Evolutionary conservation across 1,140 invertebrate genomes (phyloP), one percentile per base, ranked within the genome.

Genomic region (Zaprionus kolodkinae): DNA sequence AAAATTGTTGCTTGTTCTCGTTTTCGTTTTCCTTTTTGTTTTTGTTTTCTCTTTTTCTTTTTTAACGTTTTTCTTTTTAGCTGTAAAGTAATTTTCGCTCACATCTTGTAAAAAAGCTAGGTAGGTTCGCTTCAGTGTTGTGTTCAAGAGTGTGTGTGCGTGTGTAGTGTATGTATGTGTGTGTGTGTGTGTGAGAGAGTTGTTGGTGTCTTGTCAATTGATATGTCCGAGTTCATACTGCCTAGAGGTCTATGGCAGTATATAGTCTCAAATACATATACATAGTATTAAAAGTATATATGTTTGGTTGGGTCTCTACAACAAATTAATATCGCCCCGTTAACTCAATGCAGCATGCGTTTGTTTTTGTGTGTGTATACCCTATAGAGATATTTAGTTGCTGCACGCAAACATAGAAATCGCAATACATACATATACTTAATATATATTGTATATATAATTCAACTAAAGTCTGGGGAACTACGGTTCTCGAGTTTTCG

Each of bases 201-300:
- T 77, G 64, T 74, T 77, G 64, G 76, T 88, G 85, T 88, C 85
- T 89, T 85, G 57, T 89, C 59, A 80, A 72, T 88, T 88, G 85
- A 88, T 88, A 88, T 88, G 85, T 88, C 81, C 73, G 85, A 88
- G 85, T 88, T 88, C 75, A 88, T 89, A 89, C 52, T 78, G 84
- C 80, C 78, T 70, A 77, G 72, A 70, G 48, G 43, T 72, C 75
- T 66, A 78, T 89, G 71, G 38, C 85, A 89, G 74, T 81, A 89
- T 81, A 72, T 89, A 89, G 85, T 89, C 85, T 89, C 85, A 89
- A 90, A 90, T 89, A 89, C 85, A 89, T 90, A 89, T 85, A 81
- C 79, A 76, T 76, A 72, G 63, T 76, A 71, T 65, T 64, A 89
- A 87, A 89, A 85, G 78, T 89, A 89, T 89, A 81, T 85, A 79